phyloP scores from a whole-genome alignment of 2,797 vertebrate species.

The Phrynocephalus guinanensis region DNA sequence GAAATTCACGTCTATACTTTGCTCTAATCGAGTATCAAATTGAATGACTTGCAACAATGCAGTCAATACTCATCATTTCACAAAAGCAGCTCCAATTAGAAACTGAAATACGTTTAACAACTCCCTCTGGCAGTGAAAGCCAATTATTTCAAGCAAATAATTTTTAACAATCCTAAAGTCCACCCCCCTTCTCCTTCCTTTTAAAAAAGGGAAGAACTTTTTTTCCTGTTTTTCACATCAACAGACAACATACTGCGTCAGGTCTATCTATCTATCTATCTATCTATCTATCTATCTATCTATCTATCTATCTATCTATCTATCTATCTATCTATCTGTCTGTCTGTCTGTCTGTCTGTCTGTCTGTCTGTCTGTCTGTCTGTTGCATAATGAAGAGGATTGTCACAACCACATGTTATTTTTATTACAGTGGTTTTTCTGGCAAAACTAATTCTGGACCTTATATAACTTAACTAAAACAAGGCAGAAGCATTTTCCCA shows the following conservation, averaged over 20 bases:
- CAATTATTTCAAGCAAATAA: not conserved
- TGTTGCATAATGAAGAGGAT: not conserved
- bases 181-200: not conserved
- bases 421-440: not conserved
- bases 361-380: too few relatives aligned
- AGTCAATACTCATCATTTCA: too few relatives aligned
- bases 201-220: not conserved
- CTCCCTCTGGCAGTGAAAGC: not conserved
- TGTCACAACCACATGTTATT: not conserved
- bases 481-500: not conserved
- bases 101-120: not conserved
- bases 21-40: not conserved
- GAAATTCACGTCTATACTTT: not conserved
- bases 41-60: not conserved
- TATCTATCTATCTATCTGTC: too few relatives aligned
- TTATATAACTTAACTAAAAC: not conserved
- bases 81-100: not conserved
- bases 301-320: too few relatives aligned
- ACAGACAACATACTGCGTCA: too few relatives aligned
- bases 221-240: too few relatives aligned
- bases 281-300: too few relatives aligned
- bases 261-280: too few relatives aligned
- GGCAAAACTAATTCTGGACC: not conserved
- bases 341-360: too few relatives aligned
- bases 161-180: too few relatives aligned